phyloP scores from a whole-genome alignment of 1,140 invertebrate genomes.

The Tachypleus tridentatus region DNA sequence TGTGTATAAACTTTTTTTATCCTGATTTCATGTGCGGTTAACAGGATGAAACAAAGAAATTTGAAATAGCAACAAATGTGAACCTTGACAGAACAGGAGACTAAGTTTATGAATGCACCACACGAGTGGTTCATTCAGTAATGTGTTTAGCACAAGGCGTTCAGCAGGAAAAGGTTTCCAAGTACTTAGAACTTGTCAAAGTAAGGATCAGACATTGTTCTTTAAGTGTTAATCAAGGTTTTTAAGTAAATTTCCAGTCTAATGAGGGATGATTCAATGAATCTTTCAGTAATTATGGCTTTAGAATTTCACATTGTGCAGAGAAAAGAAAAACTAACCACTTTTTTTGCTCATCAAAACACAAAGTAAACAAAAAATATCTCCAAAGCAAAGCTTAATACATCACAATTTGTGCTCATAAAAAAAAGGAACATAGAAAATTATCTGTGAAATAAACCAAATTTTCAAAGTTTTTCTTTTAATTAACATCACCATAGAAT shows the following conservation, averaged over 20 bases:
- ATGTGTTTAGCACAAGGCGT: constrained; percentile 74
- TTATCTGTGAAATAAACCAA: no score
- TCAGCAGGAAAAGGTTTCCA: constrained; percentile 53
- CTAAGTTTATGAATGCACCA: constrained; percentile 78
- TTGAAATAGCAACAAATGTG: constrained; percentile 28
- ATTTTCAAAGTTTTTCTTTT: no score
- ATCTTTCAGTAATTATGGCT: background rate
- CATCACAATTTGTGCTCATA: no score
- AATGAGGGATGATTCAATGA: background rate
- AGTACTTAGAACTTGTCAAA: constrained; percentile 69
- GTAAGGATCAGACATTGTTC: constrained; percentile 21
- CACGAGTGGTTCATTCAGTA: constrained; percentile 75
- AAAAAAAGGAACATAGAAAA: no score
- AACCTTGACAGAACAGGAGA: constrained; percentile 65
- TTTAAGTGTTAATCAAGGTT: background rate
- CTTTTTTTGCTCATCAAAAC: background rate
- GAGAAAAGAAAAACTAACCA: background rate
- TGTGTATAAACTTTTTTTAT: no score
- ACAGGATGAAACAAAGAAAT: no score
- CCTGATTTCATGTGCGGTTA: no score
- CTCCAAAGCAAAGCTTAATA: background rate
- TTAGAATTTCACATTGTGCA: background rate
- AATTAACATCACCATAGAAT: no score
- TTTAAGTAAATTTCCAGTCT: constrained; percentile 5
- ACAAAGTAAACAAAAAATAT: background rate